Evolutionary conservation across 2,888 invertebrate genomes (phyloP), one percentile per base, ranked within the genome.

Genomic region (Tanytarsus gracilentus): DNA sequence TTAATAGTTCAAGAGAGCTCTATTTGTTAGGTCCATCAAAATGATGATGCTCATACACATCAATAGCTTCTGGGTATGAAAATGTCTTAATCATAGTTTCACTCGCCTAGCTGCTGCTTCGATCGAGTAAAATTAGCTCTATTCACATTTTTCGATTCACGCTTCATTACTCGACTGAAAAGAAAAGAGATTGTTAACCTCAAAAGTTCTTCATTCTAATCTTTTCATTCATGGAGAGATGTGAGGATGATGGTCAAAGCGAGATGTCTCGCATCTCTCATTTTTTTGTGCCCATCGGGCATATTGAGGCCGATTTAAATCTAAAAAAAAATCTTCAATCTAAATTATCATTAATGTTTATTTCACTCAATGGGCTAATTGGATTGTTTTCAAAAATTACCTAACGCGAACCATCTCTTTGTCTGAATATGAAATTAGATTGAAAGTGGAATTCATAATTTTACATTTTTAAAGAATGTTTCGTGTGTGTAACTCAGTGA

Each of bases 191-290:
- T 49, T 49, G 27, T 49, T 49, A 49, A 49, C 49, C 49, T 49
- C 49, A 26, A 49, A 49, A n/a, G n/a, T n/a, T n/a, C n/a, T 49
- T 18, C 49, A 44, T 49, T 49, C 21, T 49, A 49, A 49, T 49
- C 49, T 26, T 7, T 49, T 49, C 27, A 49, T 49, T 49, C 49
- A 49, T 49, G 21, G 6, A 11, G 26, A 44, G 18, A 23, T 44
- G 44, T 44, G 44, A n/a, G n/a, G n/a, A n/a, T n/a, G n/a, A n/a
- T n/a, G n/a, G n/a, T n/a, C n/a, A n/a, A n/a, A n/a, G n/a, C n/a
- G 14, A 40, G 23, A 44, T 44, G 44, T 44, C 44, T 44, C 44
- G 44, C 44, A 44, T 44, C 44, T n/a, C n/a, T n/a, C n/a, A n/a
- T n/a, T n/a, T n/a, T 40, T 40, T 16, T 16, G 23, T 44, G 18